Evolutionary conservation across 2,113 vertebrate species (phyloP).

Genomic region (Bambusicola thoracicus): DNA sequence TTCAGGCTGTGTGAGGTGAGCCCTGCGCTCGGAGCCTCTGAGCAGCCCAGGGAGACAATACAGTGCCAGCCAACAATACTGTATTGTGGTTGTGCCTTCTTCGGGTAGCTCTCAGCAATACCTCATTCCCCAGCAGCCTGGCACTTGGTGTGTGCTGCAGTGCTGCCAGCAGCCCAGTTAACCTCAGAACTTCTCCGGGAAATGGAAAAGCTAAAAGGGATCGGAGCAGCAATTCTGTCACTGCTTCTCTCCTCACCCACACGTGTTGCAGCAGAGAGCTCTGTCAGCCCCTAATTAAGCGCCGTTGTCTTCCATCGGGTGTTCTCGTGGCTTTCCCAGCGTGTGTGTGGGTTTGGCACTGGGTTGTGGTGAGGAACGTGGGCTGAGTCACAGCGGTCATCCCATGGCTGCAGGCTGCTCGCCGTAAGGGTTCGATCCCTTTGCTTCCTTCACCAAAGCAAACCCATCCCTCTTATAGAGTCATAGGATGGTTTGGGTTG

Average conservation of each 20-base stretch:
- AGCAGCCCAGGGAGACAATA: not conserved
- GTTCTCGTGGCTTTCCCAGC: slow-evolving; percentile 29
- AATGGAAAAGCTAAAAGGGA: slow-evolving; percentile 28
- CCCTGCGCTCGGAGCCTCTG: not conserved
- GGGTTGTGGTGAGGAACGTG: slow-evolving; percentile 4
- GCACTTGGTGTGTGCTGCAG: not conserved
- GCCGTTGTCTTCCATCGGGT: not conserved
- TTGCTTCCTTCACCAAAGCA: not conserved
- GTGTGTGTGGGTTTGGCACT: slow-evolving; percentile 28
- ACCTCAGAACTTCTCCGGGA: slow-evolving; percentile 13
- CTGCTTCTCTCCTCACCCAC: not conserved
- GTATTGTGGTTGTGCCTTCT: not conserved
- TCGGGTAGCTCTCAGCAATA: not conserved
- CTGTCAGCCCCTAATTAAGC: slow-evolving; percentile 35
- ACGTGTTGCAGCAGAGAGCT: not conserved
- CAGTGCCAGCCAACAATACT: not conserved
- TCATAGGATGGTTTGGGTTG: too few relatives aligned
- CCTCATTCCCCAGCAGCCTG: not conserved
- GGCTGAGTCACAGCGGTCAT: not conserved
- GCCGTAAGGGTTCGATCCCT: rapidly evolving
- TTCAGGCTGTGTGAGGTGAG: not conserved
- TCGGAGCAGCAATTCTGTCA: not conserved
- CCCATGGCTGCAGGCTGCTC: rapidly evolving
- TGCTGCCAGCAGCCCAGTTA: not conserved
- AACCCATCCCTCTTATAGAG: too few relatives aligned